Conservation (phyloP, 2,888 invertebrate genomes). For the Pterobdella sp. region DNA sequence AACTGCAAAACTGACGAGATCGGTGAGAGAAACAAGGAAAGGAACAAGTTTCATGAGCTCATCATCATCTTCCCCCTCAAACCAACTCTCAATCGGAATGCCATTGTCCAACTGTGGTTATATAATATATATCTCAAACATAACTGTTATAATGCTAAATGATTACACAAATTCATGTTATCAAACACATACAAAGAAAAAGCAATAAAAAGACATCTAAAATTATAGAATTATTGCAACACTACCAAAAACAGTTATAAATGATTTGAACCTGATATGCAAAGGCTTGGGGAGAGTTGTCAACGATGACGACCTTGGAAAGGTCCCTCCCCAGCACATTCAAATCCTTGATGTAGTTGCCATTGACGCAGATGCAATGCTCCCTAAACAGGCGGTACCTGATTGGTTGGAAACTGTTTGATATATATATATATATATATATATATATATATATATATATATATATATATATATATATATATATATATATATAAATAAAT, state of each 20-base stretch:
- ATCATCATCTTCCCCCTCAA: constrained; percentile 76
- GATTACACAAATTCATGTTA: too few relatives aligned
- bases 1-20: too few relatives aligned
- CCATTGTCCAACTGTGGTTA: constrained; percentile 56
- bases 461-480: too few relatives aligned
- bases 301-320: constrained; percentile 75
- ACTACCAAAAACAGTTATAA: background rate
- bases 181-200: background rate
- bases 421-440: too few relatives aligned
- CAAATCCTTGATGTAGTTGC: constrained; percentile 91
- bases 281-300: constrained; percentile 85
- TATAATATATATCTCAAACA: too few relatives aligned
- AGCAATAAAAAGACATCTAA: background rate
- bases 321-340: constrained; percentile 84
- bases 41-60: constrained; percentile 84
- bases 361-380: constrained; percentile 87
- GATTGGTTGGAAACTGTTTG: too few relatives aligned
- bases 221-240: background rate
- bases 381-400: constrained; percentile 79
- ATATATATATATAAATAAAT: too few relatives aligned
- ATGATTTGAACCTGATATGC: constrained; percentile 66
- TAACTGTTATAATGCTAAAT: too few relatives aligned
- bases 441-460: too few relatives aligned
- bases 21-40: constrained; percentile 64
- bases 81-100: constrained; percentile 95